These are phyloP conservation scores for Pipa parva DNA, from an alignment of 2,113 vertebrate species.

Conservation along the genomic window DNA sequence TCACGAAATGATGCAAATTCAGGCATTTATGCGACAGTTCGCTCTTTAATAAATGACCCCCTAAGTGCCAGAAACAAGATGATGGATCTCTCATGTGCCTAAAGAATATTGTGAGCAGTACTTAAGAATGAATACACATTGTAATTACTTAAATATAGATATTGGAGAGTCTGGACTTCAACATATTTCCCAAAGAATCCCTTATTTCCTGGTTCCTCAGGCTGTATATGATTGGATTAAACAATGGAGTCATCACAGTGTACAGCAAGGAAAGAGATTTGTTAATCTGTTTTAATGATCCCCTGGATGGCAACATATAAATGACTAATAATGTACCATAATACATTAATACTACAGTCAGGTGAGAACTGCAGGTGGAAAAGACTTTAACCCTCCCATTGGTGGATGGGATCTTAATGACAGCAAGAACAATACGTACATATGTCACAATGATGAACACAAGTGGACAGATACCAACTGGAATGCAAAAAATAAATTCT, in stretches of 20 bases:
- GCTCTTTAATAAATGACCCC: no score
- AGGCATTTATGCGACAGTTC: no score
- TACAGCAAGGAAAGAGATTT: neutral
- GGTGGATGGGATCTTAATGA: neutral
- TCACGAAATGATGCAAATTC: no score
- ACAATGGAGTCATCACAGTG: neutral
- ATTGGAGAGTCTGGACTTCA: no score
- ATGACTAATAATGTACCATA: conserved; percentile 8
- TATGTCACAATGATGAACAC: neutral
- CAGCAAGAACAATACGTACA: conserved; percentile 26
- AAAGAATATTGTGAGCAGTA: no score
- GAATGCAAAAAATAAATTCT: neutral
- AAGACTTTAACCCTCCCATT: conserved; percentile 35
- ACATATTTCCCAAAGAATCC: neutral
- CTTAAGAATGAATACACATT: no score
- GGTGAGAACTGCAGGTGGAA: conserved; percentile 44
- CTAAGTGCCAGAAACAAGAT: no score
- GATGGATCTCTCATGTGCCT: no score
- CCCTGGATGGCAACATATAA: neutral
- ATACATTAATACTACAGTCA: conserved; percentile 23
- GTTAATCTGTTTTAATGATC: neutral
- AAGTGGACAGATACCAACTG: conserved; percentile 35
- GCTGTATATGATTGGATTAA: neutral
- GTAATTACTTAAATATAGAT: no score
- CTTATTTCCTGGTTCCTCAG: neutral